Base-by-base conservation (phyloP, 1,140 invertebrate genomes). In the Metopolophium dirhodum region DNA sequence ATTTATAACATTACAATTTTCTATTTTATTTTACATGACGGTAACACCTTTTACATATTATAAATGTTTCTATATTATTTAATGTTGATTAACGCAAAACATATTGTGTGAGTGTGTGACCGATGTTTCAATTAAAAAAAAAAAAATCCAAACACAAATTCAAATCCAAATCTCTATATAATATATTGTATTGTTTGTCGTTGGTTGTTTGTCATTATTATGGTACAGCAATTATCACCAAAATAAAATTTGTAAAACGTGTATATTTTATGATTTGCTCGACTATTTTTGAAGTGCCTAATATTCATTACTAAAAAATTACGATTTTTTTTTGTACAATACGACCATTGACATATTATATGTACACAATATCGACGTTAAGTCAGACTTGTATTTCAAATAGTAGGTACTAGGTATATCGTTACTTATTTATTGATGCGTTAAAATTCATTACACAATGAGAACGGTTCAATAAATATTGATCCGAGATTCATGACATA, bases 401-500 rank as follows among this genome's bases (percentile, higher is more conserved):
- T 77, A 77, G 30, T 41, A 41, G 41, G 4, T 41, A 41, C 41
- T 41, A 41, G 41, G 41, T 77, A 18, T 3, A 77, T 77, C 14
- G 61, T 77, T n/a, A 85, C 37, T 45, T 86, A 86, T 86, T 47
- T 14, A 87, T 87, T 87, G 41, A 87, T 87, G 41, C 85, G 49
- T 87, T 87, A 47, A 87, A 41, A n/a, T 87, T 14, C 18, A 45
- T 26, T 30, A n/a, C 14, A 87, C 20, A 87, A 87, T 87, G 49
- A 26, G 30, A 87, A 86, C 26, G 83, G 37, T 45, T 86, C 11
- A 26, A 86, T 45, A 87, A 87, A 87, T 47, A 87, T 47, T 87
- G 45, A 47, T 87, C 11, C 30, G 6, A 14, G 26, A 87, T 47
- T 87, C 85, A 87, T 87, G n/a, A n/a, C 18, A 26, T 86, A n/a